Base-by-base conservation (phyloP, 2,113 vertebrate genomes). In the Kobus ellipsiprymnus region DNA sequence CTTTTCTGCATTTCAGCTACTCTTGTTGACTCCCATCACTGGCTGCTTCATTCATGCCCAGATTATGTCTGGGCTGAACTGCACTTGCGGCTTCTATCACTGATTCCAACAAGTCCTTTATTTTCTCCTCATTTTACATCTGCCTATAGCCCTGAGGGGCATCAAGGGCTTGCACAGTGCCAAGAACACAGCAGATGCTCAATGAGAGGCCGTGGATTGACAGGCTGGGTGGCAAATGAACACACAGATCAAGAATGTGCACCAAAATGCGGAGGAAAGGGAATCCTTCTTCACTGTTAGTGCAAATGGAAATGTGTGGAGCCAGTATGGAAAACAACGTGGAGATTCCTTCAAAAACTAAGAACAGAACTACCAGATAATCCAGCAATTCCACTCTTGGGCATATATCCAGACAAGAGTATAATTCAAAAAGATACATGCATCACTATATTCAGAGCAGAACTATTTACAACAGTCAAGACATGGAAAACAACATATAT, bases 1-100 rank as follows among this genome's bases (percentile, higher is more conserved):
- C 62, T 84, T 62, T 87, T 74, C 67, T 96, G 92, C 91, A 25
- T 15, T 55, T 80, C 82, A 89, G 97, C 57, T 87, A 96, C 89
- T 97, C 93, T 92, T 30, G 86, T 97, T 97, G n/a, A 91, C n/a
- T 1, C 50, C 48, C 0, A 1, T 3, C 12, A 6, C 2, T 57
- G 50, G 90, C 91, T 9, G 90, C 92, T 91, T 91, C 23, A 16
- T 54, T 96, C 62, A 2, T 86, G 16, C 0, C 19, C 5, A 29
- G 90, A 48, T 6, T 30, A 0, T 0, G 19, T 91, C 97, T 14
- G n/a, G 33, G 10, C 6, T 48, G 46, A 84, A 54, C 12, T 9
- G 8, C 5, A 54, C 11, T 57, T 77, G 77, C 2, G 7, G 74
- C 27, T 90, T 55, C 48, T 4, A 36, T 33, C 21, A 62, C 17